These are phyloP conservation scores for Drosophila suboccidentalis DNA, from an alignment of 2,888 invertebrate genomes.

Conservation along the genomic window DNA sequence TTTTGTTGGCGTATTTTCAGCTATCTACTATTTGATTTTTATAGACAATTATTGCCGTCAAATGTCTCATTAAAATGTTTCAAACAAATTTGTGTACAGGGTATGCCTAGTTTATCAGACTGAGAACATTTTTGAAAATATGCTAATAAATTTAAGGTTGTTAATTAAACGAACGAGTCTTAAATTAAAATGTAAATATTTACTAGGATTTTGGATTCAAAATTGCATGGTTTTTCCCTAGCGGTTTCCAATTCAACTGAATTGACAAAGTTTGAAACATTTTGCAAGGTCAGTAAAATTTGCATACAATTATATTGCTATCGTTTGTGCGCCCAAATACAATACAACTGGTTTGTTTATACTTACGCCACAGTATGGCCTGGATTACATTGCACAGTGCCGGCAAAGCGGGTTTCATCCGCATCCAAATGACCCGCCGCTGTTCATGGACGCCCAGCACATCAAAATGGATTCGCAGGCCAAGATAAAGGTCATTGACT, in stretches of 20 bases:
- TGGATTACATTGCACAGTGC: constrained; percentile 95
- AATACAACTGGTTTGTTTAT: constrained; percentile 95
- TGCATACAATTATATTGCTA: constrained; percentile 87
- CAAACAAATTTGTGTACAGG: not conserved
- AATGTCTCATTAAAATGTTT: not conserved
- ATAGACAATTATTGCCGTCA: constrained; percentile 1
- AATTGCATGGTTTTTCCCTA: constrained; percentile 31
- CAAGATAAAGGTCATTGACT: constrained; percentile 90
- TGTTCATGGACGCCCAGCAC: constrained; percentile 92
- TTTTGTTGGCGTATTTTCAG: constrained; percentile 1
- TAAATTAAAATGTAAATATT: constrained; percentile 25
- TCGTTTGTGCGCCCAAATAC: constrained; percentile 97
- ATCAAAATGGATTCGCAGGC: constrained; percentile 89
- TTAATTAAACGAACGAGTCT: constrained; percentile 17
- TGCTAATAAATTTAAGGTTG: too few species aligned
- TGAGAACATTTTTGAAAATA: not conserved
- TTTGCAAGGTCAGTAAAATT: constrained; percentile 45
- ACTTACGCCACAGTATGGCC: constrained; percentile 94
- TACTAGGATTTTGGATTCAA: constrained; percentile 35
- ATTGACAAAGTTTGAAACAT: constrained; percentile 14
- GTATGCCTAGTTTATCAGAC: not conserved
- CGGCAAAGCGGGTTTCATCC: constrained; percentile 96
- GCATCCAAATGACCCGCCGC: constrained; percentile 94
- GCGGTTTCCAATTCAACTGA: constrained; percentile 20
- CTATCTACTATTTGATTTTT: too few species aligned